Evolutionary conservation across 1,140 invertebrate genomes (phyloP).

Genomic region (Lethocerus indicus): DNA sequence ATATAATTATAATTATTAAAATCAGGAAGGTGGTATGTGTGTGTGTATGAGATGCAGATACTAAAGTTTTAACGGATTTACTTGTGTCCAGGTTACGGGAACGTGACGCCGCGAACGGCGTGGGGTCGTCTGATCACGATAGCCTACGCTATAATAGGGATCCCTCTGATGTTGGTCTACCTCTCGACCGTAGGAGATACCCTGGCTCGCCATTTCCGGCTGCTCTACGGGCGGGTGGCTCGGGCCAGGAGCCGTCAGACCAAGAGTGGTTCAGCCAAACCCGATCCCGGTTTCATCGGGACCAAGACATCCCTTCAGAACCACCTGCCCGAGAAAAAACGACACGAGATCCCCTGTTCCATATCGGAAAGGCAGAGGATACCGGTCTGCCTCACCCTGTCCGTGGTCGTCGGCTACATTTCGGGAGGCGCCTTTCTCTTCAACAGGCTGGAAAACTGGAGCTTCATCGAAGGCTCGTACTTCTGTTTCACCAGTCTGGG

Average conservation of each 20-base stretch:
- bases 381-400: slow-evolving; percentile 73
- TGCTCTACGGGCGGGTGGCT: slow-evolving; percentile 20
- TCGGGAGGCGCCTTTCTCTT: slow-evolving; percentile 83
- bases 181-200: slow-evolving; percentile 70
- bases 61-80: too few species aligned
- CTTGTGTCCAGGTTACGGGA: slow-evolving; percentile 63
- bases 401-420: slow-evolving; percentile 80
- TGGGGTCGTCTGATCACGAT: slow-evolving; percentile 73
- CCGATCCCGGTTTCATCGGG: slow-evolving; percentile 6
- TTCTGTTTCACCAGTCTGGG: slow-evolving; percentile 88
- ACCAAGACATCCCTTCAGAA: slow-evolving; percentile 14
- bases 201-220: slow-evolving; percentile 29
- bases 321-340: slow-evolving; percentile 14
- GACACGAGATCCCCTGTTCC: slow-evolving; percentile 9
- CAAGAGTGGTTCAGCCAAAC: slow-evolving; percentile 7
- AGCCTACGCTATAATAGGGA: slow-evolving; percentile 72
- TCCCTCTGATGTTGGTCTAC: slow-evolving; percentile 79
- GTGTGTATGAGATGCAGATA: too few species aligned
- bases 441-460: slow-evolving; percentile 77
- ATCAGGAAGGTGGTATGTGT: too few species aligned
- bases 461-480: slow-evolving; percentile 76
- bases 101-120: slow-evolving; percentile 74
- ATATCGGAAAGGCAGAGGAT: slow-evolving; percentile 29
- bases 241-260: slow-evolving; percentile 10
- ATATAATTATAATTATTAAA: too few species aligned